These are phyloP conservation scores for Aurelia sp. DNA, from an alignment of 30 jellyfish, hydroid and myxozoan species.

Conservation along the genomic window DNA sequence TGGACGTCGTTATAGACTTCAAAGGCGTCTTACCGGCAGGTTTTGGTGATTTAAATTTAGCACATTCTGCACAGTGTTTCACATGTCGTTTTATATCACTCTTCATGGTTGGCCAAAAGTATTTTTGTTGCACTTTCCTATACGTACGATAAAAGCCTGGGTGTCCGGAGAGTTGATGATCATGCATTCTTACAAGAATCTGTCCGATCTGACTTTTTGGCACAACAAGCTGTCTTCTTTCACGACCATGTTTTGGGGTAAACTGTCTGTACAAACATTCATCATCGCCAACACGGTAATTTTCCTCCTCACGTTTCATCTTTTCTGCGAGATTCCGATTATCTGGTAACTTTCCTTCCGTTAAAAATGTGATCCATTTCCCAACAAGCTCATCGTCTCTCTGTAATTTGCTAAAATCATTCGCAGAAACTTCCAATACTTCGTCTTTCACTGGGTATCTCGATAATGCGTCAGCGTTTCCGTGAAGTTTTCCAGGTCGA, in stretches of 20 bases:
- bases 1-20: conserved; percentile 39
- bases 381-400: background rate
- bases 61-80: conserved; percentile 59
- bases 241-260: conserved; percentile 31
- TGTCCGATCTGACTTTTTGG: conserved; percentile 54
- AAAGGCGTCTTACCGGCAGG: conserved; percentile 61
- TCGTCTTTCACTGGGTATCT: conserved; percentile 55
- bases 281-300: conserved; percentile 36
- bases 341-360: conserved; percentile 21
- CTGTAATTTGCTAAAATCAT: background rate
- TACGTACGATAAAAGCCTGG: conserved; percentile 65
- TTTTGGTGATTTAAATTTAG: conserved; percentile 41
- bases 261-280: conserved; percentile 42
- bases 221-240: conserved; percentile 48
- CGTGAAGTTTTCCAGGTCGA: conserved; percentile 71
- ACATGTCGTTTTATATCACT: conserved; percentile 48
- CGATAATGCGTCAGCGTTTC: conserved; percentile 64
- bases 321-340: conserved; percentile 20
- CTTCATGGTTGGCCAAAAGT: conserved; percentile 68
- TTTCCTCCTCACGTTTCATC: conserved; percentile 37
- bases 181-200: conserved; percentile 43
- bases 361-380: conserved; percentile 10
- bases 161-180: conserved; percentile 40
- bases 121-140: conserved; percentile 38
- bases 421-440: conserved; percentile 5